A percentile compares a stretch with the other conserved stretches of the same genome.
These are phyloP conservation scores for Mimachlamys varia DNA, from an alignment of 2,888 invertebrate species.

Conservation along the genomic window DNA sequence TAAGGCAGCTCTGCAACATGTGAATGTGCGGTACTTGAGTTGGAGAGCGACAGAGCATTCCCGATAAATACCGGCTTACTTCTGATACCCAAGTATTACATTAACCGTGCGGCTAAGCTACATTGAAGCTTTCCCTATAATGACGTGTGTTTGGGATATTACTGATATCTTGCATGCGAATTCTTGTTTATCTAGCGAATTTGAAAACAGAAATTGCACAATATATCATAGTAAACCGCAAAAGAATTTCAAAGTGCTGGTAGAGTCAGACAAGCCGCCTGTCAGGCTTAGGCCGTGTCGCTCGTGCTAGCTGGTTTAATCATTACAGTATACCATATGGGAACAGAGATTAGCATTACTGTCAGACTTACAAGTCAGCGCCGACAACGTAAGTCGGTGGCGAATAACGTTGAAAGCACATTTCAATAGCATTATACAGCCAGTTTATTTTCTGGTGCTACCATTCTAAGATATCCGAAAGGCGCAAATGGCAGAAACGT, in stretches of 20 bases:
- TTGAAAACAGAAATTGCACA: not conserved
- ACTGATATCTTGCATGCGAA: slow-evolving; percentile 15
- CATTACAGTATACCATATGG: too few species aligned
- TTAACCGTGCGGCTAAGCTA: not conserved
- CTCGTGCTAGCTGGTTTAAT: not conserved
- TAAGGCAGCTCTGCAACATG: not conserved
- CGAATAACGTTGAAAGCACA: not conserved
- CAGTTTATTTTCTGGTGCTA: too few species aligned
- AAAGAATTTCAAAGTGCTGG: not conserved
- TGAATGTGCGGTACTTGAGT: not conserved
- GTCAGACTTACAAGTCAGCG: not conserved
- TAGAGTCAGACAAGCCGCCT: not conserved
- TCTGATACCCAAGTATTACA: not conserved
- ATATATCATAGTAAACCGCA: not conserved
- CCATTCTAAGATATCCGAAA: too few species aligned
- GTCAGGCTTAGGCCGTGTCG: not conserved
- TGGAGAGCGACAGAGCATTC: not conserved
- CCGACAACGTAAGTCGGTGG: not conserved
- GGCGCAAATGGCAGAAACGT: too few species aligned
- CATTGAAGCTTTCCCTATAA: not conserved
- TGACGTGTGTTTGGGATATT: not conserved
- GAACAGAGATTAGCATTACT: not conserved
- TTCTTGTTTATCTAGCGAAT: slow-evolving; percentile 8
- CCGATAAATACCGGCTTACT: slow-evolving; percentile 24
- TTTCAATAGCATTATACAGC: not conserved